Evolutionary conservation across 2,797 vertebrate genomes (phyloP), one percentile per base, ranked within the genome.

Genomic region (Poeciliopsis gracilis): DNA sequence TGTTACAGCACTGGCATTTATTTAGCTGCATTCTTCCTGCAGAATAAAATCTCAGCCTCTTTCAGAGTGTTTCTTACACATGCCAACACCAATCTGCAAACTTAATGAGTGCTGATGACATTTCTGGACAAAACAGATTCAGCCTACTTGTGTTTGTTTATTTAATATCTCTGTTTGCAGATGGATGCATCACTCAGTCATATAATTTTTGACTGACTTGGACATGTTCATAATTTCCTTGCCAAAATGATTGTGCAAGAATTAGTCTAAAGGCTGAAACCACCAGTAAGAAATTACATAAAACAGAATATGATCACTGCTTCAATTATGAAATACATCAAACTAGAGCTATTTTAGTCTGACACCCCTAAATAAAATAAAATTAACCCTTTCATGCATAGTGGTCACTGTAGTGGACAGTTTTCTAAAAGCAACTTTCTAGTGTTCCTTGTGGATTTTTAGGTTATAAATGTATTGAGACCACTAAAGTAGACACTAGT

Each of bases 171-270:
- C 38, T 69, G n/a, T 82, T 75, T 41, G 47, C 67, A 78, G 72
- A 43, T 71, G n/a, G 61, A 81, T n/a, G 28, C 78, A 85, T 89
- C 79, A 69, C 51, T 91, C 72, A 43, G 76, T 51, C 73, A 33
- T 18, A 67, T 59, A 38, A 69, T 72, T 66, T 82, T 69, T 87
- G 89, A 83, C 77, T 86, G 78, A 70, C 18, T 18, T 7, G 77
- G 77, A 90, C 84, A 77, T 84, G 33, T 86, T 87, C 73, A 63
- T 83, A 78, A 76, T 67, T 87, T 13, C 10, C 30, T 78, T 82
- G 82, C 43, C 77, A 86, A 59, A 76, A 81, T 86, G 77, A 87
- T 77, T 82, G 72, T 51, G 36, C 36, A 84, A 78, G 76, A 86
- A 77, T 67, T 25, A 10, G 49, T 53, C 20, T 70, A 70, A 77